Evolutionary conservation across 2,113 vertebrate genomes (phyloP).

Genomic region (Pionites leucogaster): DNA sequence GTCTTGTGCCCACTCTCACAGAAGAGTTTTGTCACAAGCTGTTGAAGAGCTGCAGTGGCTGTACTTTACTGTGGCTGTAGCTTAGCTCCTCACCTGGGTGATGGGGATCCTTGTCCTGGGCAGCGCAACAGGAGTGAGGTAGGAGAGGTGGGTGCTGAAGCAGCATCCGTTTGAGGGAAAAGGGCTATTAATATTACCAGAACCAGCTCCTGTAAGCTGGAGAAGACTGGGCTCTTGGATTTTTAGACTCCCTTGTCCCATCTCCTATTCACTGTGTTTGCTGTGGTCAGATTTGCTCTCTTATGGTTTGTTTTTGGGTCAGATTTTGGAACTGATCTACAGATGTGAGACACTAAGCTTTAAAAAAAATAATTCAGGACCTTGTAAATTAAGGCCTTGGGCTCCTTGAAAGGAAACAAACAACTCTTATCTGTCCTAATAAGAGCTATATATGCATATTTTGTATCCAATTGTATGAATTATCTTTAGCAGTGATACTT

Average conservation of each 20-base stretch:
- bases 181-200: not conserved
- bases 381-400: slow-evolving; percentile 13
- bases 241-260: not conserved
- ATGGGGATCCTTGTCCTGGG: not conserved
- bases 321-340: not conserved
- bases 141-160: not conserved
- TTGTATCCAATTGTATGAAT: slow-evolving; percentile 40
- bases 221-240: not conserved
- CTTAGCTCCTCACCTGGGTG: not conserved
- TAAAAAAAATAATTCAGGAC: not conserved
- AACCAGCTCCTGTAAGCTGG: not conserved
- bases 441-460: not conserved
- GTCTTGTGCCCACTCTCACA: rapidly evolving
- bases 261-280: rapidly evolving
- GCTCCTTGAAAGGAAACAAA: slow-evolving; percentile 38
- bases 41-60: not conserved
- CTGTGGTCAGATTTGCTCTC: not conserved
- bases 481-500: slow-evolving; percentile 46
- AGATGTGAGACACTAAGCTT: not conserved
- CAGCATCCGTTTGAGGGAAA: rapidly evolving
- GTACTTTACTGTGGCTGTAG: rapidly evolving
- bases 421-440: slow-evolving; percentile 10
- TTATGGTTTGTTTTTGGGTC: not conserved
- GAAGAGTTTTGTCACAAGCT: not conserved
- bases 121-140: not conserved